Evolutionary conservation across 2,797 vertebrate species (phyloP), one percentile per base, ranked within the genome.

Genomic region (Danio albolineatus): DNA sequence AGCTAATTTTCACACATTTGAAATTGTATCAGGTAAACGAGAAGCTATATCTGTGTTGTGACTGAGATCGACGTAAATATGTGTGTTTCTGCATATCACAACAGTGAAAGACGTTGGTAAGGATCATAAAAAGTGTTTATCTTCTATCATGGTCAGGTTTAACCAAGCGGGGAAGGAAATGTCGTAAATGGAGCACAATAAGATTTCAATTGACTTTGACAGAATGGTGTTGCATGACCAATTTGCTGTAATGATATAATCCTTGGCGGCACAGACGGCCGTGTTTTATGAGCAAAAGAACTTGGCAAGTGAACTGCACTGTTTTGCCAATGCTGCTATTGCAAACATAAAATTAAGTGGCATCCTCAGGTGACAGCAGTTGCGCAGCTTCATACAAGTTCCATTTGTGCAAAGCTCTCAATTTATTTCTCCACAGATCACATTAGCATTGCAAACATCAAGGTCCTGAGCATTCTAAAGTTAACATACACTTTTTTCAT

Each of bases 121-220:
- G n/a, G n/a, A n/a, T 70, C 2, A 7, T 41, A 59, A 48, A 38
- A 66, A 21, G 69, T 49, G 62, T 60, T 61, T 46, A 64, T 46
- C 43, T 51, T 64, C 28, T 28, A 36, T 78, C 67, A 38, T 65
- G 53, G 53, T 77, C 65, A 43, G 65, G 57, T n/a, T 73, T 76
- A 76, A 79, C 66, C 76, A 46, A 70, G 65, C 36, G 38, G 13
- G 14, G 8, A 51, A 28, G 65, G 78, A 78, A 78, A 51, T 60
- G 44, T 28, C 14, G 7, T 66, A 85, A 78, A 87, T 83, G 66
- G 86, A 82, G 86, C 82, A 65, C 85, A 60, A 60, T 60, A 80
- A 80, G 83, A 65, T 78, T 84, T 79, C 85, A 86, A 86, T 16
- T 82, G 83, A 89, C 85, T 82, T 84, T 14, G 87, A 86, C 84